A percentile compares a stretch with the other conserved stretches of the same genome.
These are phyloP conservation scores for Rhabdomys pumilio DNA, from an alignment of 2,797 vertebrate species.

Conservation along the genomic window DNA sequence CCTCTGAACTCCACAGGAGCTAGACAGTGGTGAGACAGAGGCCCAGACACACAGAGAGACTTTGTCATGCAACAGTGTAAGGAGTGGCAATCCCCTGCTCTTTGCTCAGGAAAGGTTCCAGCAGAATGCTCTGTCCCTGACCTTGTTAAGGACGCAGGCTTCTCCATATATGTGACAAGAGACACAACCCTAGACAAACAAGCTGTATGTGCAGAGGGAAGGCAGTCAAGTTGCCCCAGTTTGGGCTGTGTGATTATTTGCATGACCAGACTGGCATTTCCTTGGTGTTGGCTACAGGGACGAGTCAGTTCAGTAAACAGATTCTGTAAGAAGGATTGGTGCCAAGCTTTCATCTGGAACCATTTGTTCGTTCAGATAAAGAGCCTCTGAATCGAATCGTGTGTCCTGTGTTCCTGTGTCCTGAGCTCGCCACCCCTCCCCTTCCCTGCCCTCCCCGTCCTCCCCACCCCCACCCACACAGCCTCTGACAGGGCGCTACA, in stretches of 20 bases:
- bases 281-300: conserved; percentile 23
- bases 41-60: background rate
- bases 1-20: background rate
- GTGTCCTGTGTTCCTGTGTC: background rate
- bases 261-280: conserved; percentile 16
- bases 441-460: too few species aligned
- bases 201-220: background rate
- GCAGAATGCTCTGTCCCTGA: background rate
- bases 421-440: background rate
- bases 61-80: background rate
- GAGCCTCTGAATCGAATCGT: background rate
- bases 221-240: background rate
- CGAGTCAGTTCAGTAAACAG: background rate
- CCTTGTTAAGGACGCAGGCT: background rate
- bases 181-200: background rate
- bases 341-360: background rate
- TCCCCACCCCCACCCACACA: background rate
- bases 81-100: background rate
- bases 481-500: background rate
- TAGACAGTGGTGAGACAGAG: background rate
- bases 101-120: background rate
- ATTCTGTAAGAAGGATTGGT: conserved; percentile 25
- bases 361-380: background rate
- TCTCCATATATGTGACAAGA: background rate
- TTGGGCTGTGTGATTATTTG: conserved; percentile 44